Base-by-base conservation (phyloP, 2,113 vertebrate species). In the Barnardius zonarius region DNA sequence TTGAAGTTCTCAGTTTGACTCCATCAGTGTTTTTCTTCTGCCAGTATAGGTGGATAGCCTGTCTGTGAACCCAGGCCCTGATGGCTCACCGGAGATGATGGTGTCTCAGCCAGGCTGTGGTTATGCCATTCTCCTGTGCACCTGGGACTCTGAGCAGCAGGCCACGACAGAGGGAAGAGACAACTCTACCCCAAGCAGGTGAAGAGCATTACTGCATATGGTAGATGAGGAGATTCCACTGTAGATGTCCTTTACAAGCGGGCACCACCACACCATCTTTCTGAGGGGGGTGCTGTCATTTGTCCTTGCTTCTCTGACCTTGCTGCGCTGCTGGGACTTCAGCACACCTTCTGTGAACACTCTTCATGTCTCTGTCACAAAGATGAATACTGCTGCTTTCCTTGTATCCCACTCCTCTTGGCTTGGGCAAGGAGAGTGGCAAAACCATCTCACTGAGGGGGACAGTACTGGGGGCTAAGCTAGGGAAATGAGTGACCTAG, bases 71-170 rank as follows among this genome's bases (percentile, higher is more conserved):
- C 98, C 98, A 3, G 99, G 98, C 35, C 97, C 98, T 7, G 98
- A 98, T 68, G 99, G 99, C 66, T 93, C 98, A 37, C 99, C 99
- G 0, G 98, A 99, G 95, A 95, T 99, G 78, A 99, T 99, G 98
- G 99, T 99, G 41, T 99, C 99, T 4, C 99, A 99, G 98, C 99
- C 99, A 1, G 99, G 99, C 83, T 99, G 99, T 31, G 98, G 99
- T 48, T 99, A 99, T 9, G 99, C 99, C 16, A 95, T 99, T 90
- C 98, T 99, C 14, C 98, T 98, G 9, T 99, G 99, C 54, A 98
- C 98, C 87, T 99, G 99, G 99, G 99, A 98, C 35, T 96, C 97
- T 13, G 98, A 99, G 27, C 31, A 95, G 35, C 92, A 83, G 91
- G 94, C 86, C 31, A 30, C 48, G 2, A 9, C 57, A 33, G 57